phyloP scores from a whole-genome alignment of 2,888 invertebrate species.

The Eubasilissa splendida region DNA sequence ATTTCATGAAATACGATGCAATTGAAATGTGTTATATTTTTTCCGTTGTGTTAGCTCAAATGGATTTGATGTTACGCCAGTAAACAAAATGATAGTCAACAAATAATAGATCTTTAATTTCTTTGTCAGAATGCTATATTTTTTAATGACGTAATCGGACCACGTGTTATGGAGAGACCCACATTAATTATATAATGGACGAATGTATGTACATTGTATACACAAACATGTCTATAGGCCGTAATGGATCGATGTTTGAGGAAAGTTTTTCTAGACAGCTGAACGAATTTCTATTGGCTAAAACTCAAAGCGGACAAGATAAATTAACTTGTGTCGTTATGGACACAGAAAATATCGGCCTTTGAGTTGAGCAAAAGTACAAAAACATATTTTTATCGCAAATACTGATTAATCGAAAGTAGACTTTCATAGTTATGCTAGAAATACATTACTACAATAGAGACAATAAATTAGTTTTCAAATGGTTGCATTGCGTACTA shows the following conservation, averaged over 20 bases:
- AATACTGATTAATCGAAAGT: too few species aligned
- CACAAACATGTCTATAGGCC: neutral
- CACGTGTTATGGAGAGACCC: too few species aligned
- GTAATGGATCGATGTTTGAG: constrained; percentile 8
- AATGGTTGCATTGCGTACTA: too few species aligned
- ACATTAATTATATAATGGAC: too few species aligned
- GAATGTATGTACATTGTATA: neutral
- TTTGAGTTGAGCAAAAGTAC: too few species aligned
- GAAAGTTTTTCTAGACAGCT: constrained; percentile 2
- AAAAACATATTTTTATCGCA: too few species aligned
- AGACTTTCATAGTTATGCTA: too few species aligned
- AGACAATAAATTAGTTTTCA: too few species aligned
- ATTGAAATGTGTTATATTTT: neutral
- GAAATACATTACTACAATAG: too few species aligned
- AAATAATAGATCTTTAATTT: neutral
- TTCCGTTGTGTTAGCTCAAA: neutral
- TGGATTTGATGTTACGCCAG: neutral
- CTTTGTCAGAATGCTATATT: neutral
- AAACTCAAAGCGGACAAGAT: constrained; percentile 1
- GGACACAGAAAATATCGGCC: too few species aligned
- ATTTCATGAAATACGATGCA: neutral
- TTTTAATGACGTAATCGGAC: neutral
- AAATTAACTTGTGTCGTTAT: neutral
- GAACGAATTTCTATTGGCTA: neutral
- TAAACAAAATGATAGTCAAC: neutral